Evolutionary conservation across 2,888 invertebrate species (phyloP), one percentile per base, ranked within the genome.

Genomic region (Trisateles emortualis): DNA sequence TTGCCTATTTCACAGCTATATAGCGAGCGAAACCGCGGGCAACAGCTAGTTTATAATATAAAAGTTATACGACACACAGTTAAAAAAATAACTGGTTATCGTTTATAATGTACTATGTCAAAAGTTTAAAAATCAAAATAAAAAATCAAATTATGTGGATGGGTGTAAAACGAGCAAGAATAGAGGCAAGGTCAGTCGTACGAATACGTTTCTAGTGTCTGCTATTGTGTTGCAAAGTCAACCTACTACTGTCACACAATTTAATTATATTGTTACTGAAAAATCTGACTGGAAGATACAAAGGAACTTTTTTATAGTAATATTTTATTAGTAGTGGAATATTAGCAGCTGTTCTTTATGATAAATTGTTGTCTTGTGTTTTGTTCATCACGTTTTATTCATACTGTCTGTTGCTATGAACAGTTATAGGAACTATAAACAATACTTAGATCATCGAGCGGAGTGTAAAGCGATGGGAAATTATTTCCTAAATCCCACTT

Each of bases 121-220:
- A 35, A 52, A 57, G 52, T 39, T 39, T 36, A 40, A 46, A 49
- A 49, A 41, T 48, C 29, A 50, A 35, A 46, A 40, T 59, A 42
- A 39, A 47, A 41, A 52, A 49, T 29, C 43, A 36, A 50, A 50
- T 44, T 39, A 54, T 33, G 48, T 64, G 35, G 49, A 59, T 47
- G 39, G 49, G 54, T 47, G 42, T 57, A 39, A 53, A 51, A 52
- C 45, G 46, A 53, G 14, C 59, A 33, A 68, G 55, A 68, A 68
- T 64, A 59, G 55, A 55, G 65, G 35, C 68, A 68, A 68, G 65
- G 64, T 55, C 59, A 64, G 59, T 48, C 50, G 24, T 16, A 39
- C 59, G 36, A 42, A 46, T 39, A 30, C 36, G 41, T 48, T 35
- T 47, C 39, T 47, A 50, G 55, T 55, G 50, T 51, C 52, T 45